These are phyloP conservation scores for Lottia gigantea DNA, from an alignment of 2,888 invertebrate species.

Conservation along the genomic window DNA sequence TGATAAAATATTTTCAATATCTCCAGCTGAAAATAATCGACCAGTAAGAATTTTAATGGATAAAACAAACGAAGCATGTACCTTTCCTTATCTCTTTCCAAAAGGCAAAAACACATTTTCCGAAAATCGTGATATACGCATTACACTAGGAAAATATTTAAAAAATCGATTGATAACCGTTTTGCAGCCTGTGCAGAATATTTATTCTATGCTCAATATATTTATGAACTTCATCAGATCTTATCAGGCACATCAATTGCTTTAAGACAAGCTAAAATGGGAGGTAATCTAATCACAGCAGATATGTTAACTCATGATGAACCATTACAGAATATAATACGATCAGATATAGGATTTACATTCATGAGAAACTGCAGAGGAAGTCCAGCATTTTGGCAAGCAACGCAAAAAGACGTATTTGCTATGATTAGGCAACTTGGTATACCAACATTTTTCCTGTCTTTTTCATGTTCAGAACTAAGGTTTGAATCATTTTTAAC, in stretches of 20 bases:
- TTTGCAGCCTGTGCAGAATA: constrained; percentile 17
- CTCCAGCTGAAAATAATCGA: constrained; percentile 26
- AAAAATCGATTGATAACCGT: constrained; percentile 17
- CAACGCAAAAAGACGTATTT: constrained; percentile 15
- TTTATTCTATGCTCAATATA: constrained; percentile 18
- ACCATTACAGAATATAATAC: constrained; percentile 7
- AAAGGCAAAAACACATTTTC: constrained; percentile 15
- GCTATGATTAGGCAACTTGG: constrained; percentile 24
- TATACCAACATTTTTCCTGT: constrained; percentile 19
- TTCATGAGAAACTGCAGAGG: constrained; percentile 18
- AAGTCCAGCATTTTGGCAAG: constrained; percentile 23
- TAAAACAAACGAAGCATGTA: constrained; percentile 19
- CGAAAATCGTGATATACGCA: constrained; percentile 8
- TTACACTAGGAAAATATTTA: constrained; percentile 19
- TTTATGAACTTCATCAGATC: constrained; percentile 23
- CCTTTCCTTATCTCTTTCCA: constrained; percentile 28
- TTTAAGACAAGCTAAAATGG: constrained; percentile 12
- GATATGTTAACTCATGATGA: too few relatives aligned
- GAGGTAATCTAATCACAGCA: constrained; percentile 11
- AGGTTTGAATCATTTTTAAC: not conserved
- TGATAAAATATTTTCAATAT: constrained; percentile 24
- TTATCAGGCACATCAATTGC: too few relatives aligned
- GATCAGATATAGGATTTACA: constrained; percentile 10
- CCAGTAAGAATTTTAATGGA: constrained; percentile 22
- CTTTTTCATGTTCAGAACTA: constrained; percentile 7